A percentile compares a stretch with the other conserved stretches of the same genome.
phyloP scores from a whole-genome alignment of 2,113 vertebrate genomes.

The Rhinolophus ferrumequinum region DNA sequence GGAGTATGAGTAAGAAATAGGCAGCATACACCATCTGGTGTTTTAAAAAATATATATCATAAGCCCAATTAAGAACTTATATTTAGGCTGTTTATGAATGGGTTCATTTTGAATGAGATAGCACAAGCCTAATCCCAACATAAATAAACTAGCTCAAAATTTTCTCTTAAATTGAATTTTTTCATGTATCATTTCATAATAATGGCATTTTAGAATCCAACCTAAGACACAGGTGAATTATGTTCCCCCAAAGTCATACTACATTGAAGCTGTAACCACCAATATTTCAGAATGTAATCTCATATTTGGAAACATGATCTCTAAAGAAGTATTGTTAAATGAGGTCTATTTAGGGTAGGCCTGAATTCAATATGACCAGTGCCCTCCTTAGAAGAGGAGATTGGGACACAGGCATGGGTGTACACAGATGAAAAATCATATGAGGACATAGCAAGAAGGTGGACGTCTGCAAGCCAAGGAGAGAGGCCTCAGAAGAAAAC shows the following conservation, averaged over 20 bases:
- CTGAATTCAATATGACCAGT: background rate
- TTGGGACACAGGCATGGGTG: background rate
- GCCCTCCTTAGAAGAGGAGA: background rate
- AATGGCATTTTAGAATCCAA: background rate
- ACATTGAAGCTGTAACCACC: background rate
- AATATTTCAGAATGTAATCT: background rate
- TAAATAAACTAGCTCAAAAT: background rate
- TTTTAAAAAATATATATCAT: background rate
- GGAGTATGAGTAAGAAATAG: background rate
- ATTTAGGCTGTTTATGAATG: constrained; percentile 27
- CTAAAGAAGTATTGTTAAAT: background rate
- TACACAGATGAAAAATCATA: background rate
- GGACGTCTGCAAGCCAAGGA: background rate
- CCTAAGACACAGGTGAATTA: background rate
- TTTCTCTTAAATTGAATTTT: constrained; percentile 24
- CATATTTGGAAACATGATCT: background rate
- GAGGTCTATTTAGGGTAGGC: background rate
- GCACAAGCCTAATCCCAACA: background rate
- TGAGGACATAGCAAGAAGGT: background rate
- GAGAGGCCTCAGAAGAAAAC: background rate
- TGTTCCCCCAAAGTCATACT: background rate
- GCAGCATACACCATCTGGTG: constrained; percentile 1
- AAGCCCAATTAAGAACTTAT: background rate
- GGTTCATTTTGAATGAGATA: background rate
- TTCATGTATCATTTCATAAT: background rate